These are phyloP conservation scores for Brachypodius melanocephalos DNA, from an alignment of 2,113 vertebrate genomes.

Conservation along the genomic window DNA sequence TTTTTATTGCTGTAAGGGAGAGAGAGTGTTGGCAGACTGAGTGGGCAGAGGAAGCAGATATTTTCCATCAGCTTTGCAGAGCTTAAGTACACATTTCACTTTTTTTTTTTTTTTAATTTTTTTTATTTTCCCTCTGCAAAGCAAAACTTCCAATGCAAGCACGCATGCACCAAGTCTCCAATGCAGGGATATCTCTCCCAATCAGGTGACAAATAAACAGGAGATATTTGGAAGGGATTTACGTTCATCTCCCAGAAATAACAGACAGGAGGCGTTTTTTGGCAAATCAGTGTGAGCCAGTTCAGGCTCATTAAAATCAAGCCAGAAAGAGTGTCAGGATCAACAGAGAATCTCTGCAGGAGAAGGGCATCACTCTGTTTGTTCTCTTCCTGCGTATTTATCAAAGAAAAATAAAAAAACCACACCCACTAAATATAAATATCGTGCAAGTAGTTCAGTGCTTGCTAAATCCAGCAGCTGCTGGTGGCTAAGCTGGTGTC, in stretches of 20 bases:
- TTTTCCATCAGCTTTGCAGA: constrained; percentile 29
- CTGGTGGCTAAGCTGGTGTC: neutral
- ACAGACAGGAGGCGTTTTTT: neutral
- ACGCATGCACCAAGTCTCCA: neutral
- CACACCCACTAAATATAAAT: neutral
- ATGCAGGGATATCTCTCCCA: neutral
- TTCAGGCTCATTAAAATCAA: constrained; percentile 27
- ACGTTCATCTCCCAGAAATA: neutral
- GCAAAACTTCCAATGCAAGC: neutral
- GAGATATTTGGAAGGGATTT: neutral
- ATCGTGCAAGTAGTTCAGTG: neutral
- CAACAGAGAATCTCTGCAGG: constrained; percentile 1
- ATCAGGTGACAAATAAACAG: constrained; percentile 24
- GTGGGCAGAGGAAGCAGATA: constrained; percentile 50
- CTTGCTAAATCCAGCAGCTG: neutral
- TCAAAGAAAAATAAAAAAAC: neutral
- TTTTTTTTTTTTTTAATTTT: neutral
- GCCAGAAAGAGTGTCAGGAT: constrained; percentile 6
- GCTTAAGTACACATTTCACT: neutral
- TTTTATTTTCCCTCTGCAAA: neutral
- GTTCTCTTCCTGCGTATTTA: neutral
- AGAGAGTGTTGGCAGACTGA: constrained; percentile 45
- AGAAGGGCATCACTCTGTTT: neutral
- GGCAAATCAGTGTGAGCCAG: neutral
- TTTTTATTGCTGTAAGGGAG: constrained; percentile 37